Evolutionary conservation across 2,113 vertebrate genomes (phyloP).

Genomic region (Sardina pilchardus): DNA sequence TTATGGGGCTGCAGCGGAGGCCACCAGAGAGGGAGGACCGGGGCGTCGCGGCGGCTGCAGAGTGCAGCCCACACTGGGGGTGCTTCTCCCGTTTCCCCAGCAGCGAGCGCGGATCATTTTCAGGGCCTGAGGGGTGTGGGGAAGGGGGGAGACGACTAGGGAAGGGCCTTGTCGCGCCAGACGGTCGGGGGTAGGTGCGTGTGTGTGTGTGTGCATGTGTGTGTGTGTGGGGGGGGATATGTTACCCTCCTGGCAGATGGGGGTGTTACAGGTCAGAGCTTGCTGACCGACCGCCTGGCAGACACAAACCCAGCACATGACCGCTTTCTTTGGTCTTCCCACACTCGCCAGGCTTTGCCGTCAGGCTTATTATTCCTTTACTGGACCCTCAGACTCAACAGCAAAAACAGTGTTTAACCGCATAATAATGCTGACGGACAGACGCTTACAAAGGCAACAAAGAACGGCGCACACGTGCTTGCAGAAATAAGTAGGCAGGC

Average conservation of each 20-base stretch:
- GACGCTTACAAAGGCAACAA: not conserved
- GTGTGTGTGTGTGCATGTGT: too few relatives aligned
- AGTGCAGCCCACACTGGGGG: not conserved
- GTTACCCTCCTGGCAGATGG: conserved; percentile 4
- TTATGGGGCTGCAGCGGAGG: not conserved
- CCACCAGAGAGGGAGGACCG: not conserved
- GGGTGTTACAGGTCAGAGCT: not conserved
- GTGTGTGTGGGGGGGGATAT: not conserved
- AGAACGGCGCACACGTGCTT: not conserved
- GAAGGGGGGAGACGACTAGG: not conserved
- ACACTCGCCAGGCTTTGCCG: not conserved
- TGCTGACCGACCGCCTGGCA: not conserved
- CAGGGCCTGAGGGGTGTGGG: not conserved
- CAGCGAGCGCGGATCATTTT: not conserved
- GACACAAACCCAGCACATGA: not conserved
- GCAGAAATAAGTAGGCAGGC: not conserved
- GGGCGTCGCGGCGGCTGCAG: not conserved
- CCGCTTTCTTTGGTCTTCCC: not conserved
- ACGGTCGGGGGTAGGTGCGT: not conserved
- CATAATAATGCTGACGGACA: not conserved
- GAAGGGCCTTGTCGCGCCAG: not conserved
- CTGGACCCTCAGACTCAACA: not conserved
- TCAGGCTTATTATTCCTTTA: not conserved
- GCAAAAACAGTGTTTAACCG: not conserved
- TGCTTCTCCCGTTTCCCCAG: not conserved